Evolutionary conservation across 1,140 invertebrate species (phyloP).

Genomic region (Zaprionus vittiger): DNA sequence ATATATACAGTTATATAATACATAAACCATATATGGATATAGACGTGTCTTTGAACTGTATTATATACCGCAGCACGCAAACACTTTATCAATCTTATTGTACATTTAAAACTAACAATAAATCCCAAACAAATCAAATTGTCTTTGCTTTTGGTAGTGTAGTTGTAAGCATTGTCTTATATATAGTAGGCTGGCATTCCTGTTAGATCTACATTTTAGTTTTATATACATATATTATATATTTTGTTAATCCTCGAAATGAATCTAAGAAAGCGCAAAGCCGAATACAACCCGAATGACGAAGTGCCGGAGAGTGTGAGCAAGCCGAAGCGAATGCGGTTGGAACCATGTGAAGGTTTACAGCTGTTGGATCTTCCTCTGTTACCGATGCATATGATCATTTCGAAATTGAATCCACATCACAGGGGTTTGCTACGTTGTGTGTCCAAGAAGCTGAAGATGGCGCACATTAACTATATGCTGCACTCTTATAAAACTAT

Average conservation of each 20-base stretch:
- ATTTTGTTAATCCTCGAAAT: background rate
- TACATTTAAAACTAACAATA: conserved; percentile 17
- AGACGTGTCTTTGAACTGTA: conserved; percentile 11
- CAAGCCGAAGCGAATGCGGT: conserved; percentile 5
- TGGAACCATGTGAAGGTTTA: background rate
- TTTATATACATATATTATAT: background rate
- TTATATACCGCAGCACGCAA: conserved; percentile 13
- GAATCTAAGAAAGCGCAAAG: conserved; percentile 6
- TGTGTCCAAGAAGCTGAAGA: background rate
- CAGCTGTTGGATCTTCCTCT: conserved; percentile 23
- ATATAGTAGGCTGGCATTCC: background rate
- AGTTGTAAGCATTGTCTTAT: background rate
- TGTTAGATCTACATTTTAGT: background rate
- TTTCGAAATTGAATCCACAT: conserved; percentile 11
- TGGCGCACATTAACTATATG: background rate
- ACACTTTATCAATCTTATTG: conserved; percentile 38
- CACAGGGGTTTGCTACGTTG: background rate
- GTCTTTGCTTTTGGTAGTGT: background rate
- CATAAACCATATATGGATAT: conserved; percentile 2
- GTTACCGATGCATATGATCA: conserved; percentile 22
- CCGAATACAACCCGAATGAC: background rate
- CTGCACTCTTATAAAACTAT: conserved; percentile 21
- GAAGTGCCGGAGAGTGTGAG: background rate
- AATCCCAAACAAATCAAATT: background rate
- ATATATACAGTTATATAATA: conserved; percentile 14